Evolutionary conservation across 2,888 invertebrate species (phyloP).

Genomic region (Melanostoma scalare): DNA sequence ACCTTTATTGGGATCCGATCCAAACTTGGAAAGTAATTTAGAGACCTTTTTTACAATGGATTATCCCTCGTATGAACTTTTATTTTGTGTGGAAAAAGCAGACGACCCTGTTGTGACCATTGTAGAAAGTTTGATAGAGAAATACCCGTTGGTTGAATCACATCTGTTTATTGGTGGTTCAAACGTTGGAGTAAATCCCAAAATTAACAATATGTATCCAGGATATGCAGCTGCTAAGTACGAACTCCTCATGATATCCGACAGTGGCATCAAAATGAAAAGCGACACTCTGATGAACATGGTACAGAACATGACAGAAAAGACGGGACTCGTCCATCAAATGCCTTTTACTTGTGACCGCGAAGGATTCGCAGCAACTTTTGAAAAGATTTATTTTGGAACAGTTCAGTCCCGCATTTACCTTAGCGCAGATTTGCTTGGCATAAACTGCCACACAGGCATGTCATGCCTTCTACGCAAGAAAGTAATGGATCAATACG

Average conservation of each 20-base stretch:
- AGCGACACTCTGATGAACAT: slow-evolving; percentile 97
- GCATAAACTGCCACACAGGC: slow-evolving; percentile 98
- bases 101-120: slow-evolving; percentile 93
- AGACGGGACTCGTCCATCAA: slow-evolving; percentile 97
- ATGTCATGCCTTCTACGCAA: slow-evolving; percentile 98
- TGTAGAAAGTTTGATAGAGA: slow-evolving; percentile 90
- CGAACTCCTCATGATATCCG: slow-evolving; percentile 95
- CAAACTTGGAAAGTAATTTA: slow-evolving; percentile 93
- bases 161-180: slow-evolving; percentile 89
- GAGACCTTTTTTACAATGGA: slow-evolving; percentile 98
- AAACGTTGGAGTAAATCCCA: slow-evolving; percentile 97
- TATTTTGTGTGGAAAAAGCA: slow-evolving; percentile 96
- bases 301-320: slow-evolving; percentile 94
- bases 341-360: slow-evolving; percentile 98
- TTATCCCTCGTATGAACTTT: slow-evolving; percentile 94
- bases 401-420: slow-evolving; percentile 98
- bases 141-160: slow-evolving; percentile 92
- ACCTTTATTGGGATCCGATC: slow-evolving; percentile 96
- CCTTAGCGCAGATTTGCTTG: slow-evolving; percentile 93
- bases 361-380: slow-evolving; percentile 95
- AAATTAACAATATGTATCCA: slow-evolving; percentile 99
- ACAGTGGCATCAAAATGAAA: slow-evolving; percentile 97
- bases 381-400: slow-evolving; percentile 98
- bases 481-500: slow-evolving; percentile 93
- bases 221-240: slow-evolving; percentile 95